These are phyloP conservation scores for Sebastes nivosus DNA, from an alignment of 2,797 vertebrate species.

Conservation along the genomic window DNA sequence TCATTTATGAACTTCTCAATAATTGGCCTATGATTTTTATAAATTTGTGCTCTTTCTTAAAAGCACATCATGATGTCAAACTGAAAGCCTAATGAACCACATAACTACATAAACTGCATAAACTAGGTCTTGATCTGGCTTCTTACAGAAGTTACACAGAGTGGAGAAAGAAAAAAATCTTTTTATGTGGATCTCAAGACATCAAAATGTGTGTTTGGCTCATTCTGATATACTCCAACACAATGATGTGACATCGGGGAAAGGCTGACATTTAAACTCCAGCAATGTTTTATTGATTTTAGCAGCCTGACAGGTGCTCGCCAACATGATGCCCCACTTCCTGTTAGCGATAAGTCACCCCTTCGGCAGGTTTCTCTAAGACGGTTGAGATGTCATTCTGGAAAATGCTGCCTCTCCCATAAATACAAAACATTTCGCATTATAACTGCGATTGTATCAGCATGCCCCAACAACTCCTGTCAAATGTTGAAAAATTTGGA, in stretches of 20 bases:
- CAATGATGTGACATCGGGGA: constrained; percentile 27
- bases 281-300: constrained; percentile 32
- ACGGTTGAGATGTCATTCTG: neutral
- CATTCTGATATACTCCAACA: constrained; percentile 35
- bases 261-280: constrained; percentile 53
- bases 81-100: constrained; percentile 14
- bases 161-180: neutral
- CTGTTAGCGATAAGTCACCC: constrained; percentile 16
- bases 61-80: neutral
- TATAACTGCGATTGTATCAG: neutral
- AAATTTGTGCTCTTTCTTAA: constrained; percentile 7
- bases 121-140: constrained; percentile 1
- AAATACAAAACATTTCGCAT: neutral
- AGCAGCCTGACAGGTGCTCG: constrained; percentile 37
- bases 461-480: neutral
- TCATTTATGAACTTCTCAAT: constrained; percentile 7
- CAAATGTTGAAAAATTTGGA: neutral
- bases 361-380: neutral
- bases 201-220: constrained; percentile 27
- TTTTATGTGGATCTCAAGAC: neutral
- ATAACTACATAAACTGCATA: neutral
- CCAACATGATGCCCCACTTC: constrained; percentile 18
- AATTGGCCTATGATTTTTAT: neutral
- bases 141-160: neutral
- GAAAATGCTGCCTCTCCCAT: neutral